A percentile compares a stretch with the other conserved stretches of the same genome.
Evolutionary conservation across 2,888 invertebrate species (phyloP).

Genomic region (Eristalinus sepulchralis): DNA sequence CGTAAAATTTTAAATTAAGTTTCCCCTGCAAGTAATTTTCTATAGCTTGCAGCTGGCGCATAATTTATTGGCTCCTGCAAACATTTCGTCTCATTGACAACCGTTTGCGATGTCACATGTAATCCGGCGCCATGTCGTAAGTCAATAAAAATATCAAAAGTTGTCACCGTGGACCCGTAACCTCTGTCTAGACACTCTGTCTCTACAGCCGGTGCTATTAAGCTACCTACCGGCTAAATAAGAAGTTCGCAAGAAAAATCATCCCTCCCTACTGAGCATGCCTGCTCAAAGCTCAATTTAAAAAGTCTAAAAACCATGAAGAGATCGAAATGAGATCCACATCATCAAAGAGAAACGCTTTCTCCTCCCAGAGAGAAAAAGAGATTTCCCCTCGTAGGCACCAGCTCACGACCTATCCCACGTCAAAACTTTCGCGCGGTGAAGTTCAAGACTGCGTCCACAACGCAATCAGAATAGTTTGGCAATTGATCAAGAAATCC

Average conservation of each 20-base stretch:
- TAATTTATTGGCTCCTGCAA: not conserved
- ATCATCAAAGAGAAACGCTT: slow-evolving; percentile 7
- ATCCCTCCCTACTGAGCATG: slow-evolving; percentile 28
- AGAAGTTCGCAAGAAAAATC: not conserved
- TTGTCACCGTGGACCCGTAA: not conserved
- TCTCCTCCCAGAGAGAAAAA: not conserved
- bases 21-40: too few relatives aligned
- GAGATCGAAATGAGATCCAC: slow-evolving; percentile 1
- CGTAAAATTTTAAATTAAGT: too few relatives aligned
- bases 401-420: slow-evolving; percentile 62
- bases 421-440: slow-evolving; percentile 48
- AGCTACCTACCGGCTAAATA: not conserved
- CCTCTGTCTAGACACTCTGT: not conserved
- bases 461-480: slow-evolving; percentile 64
- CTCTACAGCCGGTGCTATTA: not conserved
- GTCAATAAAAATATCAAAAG: not conserved
- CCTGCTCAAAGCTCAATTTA: slow-evolving; percentile 24
- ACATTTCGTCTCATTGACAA: not conserved
- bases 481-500: slow-evolving; percentile 74
- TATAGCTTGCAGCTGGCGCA: not conserved
- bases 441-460: slow-evolving; percentile 62
- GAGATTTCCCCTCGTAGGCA: not conserved
- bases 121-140: not conserved
- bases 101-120: not conserved
- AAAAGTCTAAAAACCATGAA: not conserved